Evolutionary conservation across 2,797 vertebrate species (phyloP), one percentile per base, ranked within the genome.

Genomic region (Chlorospingus semifuscus): DNA sequence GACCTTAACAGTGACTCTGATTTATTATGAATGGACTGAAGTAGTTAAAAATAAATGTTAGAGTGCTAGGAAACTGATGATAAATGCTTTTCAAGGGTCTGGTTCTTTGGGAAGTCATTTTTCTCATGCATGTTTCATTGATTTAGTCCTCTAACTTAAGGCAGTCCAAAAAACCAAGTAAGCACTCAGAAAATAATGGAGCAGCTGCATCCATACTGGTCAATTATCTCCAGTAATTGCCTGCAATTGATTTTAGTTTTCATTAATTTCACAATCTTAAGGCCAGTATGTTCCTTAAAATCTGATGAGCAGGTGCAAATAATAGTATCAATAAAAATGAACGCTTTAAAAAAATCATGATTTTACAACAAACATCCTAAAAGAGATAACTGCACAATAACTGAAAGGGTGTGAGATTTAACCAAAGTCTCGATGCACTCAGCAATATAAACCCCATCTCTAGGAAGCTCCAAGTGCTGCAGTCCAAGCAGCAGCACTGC

Each of bases 351-450:
- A 81, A 94, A 94, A 56, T 79, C 26, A 52, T 12, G 75, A 81
- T 87, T 95, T 97, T 90, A 88, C 68, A 92, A 91, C 63, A 94
- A 95, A 90, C 74, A 77, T 96, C 94, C 93, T 47, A 37, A 57
- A 83, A 95, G 94, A 87, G 37, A 83, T 81, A 95, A 95, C 92
- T 71, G 68, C 36, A 34, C 41, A 70, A 72, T 83, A 65, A 87
- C 39, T 44, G 82, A 89, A 97, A 93, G 44, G 59, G 66, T 87
- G 86, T 44, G 89, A 88, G 83, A 85, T 83, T 76, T 41, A 72
- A 82, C 46, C 66, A 80, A 39, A 80, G 70, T 69, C 70, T 63
- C 23, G 93, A 90, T 63, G 95, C 24, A 56, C 72, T 83, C 89
- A 75, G 85, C 83, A 84, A 86, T 68, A 92, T 34, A 86, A 71